Evolutionary conservation across 2,797 vertebrate genomes (phyloP), one percentile per base, ranked within the genome.

Genomic region (Luscinia luscinia): DNA sequence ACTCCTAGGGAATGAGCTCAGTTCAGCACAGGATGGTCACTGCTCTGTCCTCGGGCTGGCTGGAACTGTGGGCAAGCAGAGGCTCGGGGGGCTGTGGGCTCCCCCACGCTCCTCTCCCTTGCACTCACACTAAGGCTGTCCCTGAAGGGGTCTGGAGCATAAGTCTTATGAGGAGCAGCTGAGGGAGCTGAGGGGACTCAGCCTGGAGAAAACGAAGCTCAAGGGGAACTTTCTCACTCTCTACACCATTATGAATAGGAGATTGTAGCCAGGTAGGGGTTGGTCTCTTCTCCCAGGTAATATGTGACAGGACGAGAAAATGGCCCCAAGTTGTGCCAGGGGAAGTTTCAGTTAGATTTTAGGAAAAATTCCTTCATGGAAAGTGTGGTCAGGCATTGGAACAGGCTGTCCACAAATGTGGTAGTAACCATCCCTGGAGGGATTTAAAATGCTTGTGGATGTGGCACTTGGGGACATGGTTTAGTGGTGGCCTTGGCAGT

Each of bases 321-420:
- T 32, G 55, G 26, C 59, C 23, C 78, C 59, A 54, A 19, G 54
- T 66, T 72, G 30, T 64, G 48, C 59, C 15, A 52, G 54, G 40
- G 23, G 26, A 90, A 16, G 13, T 67, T 78, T 67, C 43, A 34
- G 40, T 43, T 43, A 34, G 41, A 54, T 54, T 78, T 73, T n/a
- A 73, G 40, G 40, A 58, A 52, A 66, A 84, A 73, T 15, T 67
- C 32, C 14, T 67, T 79, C 27, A n/a, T 16, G 6, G 17, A 46
- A 77, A 46, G 24, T 12, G 28, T 38, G 17, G 59, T 64, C 52
- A 46, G 30, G 20, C n/a, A 64, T 32, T 72, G 52, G 13, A 72
- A 66, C 11, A 78, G 46, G 22, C 34, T 66, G 32, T 34, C 22
- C 22, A 66, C 0, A 0, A 40, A 48, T 20, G 22, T 9, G 7